Percentiles rank a stretch among this genome's conserved stretches.
Conservation (phyloP, 92 coral and sea anemone genomes). For the Phymanthus crucifer region DNA sequence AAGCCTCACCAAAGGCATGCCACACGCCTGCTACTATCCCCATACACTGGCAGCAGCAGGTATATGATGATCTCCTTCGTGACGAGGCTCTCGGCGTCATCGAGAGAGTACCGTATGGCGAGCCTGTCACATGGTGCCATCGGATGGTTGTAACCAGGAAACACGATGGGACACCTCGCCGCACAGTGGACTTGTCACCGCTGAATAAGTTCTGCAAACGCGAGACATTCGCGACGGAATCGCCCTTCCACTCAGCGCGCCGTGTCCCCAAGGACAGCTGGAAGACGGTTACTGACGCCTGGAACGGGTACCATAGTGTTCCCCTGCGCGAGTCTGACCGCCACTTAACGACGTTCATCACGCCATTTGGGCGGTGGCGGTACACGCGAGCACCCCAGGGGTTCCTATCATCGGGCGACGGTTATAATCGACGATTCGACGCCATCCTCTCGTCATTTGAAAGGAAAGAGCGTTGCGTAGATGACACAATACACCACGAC, state of each 20-base stretch:
- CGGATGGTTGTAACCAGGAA: conserved; percentile 58
- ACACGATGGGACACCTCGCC: conserved; percentile 62
- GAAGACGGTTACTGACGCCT: conserved; percentile 70
- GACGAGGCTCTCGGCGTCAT: conserved; percentile 64
- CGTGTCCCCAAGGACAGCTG: conserved; percentile 59
- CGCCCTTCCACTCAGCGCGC: conserved; percentile 62
- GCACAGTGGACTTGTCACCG: conserved; percentile 64
- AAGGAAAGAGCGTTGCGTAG: conserved; percentile 70
- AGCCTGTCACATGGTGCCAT: conserved; percentile 70
- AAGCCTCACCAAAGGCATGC: conserved; percentile 60
- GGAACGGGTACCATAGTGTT: conserved; percentile 71
- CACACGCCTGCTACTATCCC: conserved; percentile 58
- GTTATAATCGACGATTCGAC: conserved; percentile 69
- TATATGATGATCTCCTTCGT: conserved; percentile 49
- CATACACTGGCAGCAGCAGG: conserved; percentile 56
- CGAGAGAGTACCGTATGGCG: conserved; percentile 59
- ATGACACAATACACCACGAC: conserved; percentile 76
- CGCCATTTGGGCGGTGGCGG: conserved; percentile 74
- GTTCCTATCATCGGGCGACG: conserved; percentile 66
- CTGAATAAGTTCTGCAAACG: conserved; percentile 64
- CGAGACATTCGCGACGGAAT: conserved; percentile 60
- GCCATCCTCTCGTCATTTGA: conserved; percentile 61
- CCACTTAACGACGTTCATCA: conserved; percentile 54
- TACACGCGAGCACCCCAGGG: conserved; percentile 80
- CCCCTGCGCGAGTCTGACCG: conserved; percentile 57